Percentiles rank a stretch among this genome's conserved stretches.
Conservation (phyloP, 1,140 invertebrate species). For the Anastatus disparis region DNA sequence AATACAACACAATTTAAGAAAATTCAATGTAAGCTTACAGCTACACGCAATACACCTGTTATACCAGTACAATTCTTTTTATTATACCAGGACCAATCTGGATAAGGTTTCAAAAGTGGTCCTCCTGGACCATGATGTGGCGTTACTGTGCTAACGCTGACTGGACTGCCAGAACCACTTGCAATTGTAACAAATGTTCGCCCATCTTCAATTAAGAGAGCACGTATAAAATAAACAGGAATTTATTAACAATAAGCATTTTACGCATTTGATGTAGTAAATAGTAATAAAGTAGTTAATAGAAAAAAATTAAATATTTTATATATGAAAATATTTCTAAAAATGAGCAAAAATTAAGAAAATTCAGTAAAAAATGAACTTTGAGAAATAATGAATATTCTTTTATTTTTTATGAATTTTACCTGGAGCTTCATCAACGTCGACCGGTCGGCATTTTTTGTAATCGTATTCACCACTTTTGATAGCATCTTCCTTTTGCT, state of each 20-base stretch:
- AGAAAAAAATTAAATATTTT: too few species aligned
- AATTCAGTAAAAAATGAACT: too few species aligned
- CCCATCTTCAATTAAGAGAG: too few species aligned
- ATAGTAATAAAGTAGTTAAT: too few species aligned
- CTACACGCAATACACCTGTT: conserved; percentile 43
- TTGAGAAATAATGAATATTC: too few species aligned
- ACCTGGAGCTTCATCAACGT: conserved; percentile 14
- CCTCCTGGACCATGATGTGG: conserved; percentile 11
- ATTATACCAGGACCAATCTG: conserved; percentile 47
- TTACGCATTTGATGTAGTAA: too few species aligned
- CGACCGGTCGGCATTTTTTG: conserved; percentile 22
- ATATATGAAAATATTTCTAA: too few species aligned
- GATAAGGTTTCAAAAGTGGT: conserved; percentile 45
- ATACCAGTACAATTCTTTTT: conserved; percentile 38
- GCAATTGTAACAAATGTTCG: conserved; percentile 46
- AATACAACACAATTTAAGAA: too few species aligned
- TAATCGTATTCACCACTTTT: conserved; percentile 32
- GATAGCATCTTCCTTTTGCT: conserved; percentile 8
- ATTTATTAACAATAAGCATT: too few species aligned
- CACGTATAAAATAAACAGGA: too few species aligned
- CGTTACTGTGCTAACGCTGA: conserved; percentile 38
- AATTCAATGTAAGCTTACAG: conserved; percentile 15
- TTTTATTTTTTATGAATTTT: too few species aligned
- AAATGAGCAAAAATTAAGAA: too few species aligned
- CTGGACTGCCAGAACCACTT: conserved; percentile 42